These are phyloP conservation scores for Nesoenas mayeri DNA, from an alignment of 2,113 vertebrate genomes.

Conservation along the genomic window DNA sequence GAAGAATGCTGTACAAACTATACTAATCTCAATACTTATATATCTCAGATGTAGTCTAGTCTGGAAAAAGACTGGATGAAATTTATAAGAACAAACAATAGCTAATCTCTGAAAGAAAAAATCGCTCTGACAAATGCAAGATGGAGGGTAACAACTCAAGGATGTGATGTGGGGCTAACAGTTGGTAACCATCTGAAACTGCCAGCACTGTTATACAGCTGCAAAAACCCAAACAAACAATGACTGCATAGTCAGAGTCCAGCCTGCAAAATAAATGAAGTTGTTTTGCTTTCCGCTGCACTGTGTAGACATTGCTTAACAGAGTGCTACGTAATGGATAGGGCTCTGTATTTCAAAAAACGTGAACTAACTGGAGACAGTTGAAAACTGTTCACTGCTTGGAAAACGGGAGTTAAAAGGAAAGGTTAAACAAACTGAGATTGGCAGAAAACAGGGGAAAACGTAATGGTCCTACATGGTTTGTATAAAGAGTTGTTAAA, in stretches of 20 bases:
- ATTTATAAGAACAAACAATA: not conserved
- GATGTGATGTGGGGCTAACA: not conserved
- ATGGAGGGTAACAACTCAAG: not conserved
- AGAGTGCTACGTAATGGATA: not conserved
- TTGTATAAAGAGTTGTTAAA: not conserved
- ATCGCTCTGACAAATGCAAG: not conserved
- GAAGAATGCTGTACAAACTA: not conserved
- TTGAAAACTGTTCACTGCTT: not conserved
- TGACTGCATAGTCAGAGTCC: not conserved
- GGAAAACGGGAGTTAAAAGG: not conserved
- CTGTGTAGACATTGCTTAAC: not conserved
- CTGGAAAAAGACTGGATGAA: not conserved
- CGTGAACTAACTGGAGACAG: not conserved
- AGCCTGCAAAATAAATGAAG: not conserved
- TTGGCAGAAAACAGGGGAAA: not conserved
- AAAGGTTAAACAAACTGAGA: not conserved
- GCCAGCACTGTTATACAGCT: not conserved
- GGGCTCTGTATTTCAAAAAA: not conserved
- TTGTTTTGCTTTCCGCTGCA: not conserved
- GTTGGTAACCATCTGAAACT: not conserved
- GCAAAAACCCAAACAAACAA: not conserved
- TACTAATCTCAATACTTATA: not conserved
- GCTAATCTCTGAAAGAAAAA: not conserved
- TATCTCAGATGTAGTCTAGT: not conserved
- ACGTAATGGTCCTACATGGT: not conserved